These are phyloP conservation scores for Percopsis transmontana DNA, from an alignment of 2,113 vertebrate genomes.

Conservation along the genomic window DNA sequence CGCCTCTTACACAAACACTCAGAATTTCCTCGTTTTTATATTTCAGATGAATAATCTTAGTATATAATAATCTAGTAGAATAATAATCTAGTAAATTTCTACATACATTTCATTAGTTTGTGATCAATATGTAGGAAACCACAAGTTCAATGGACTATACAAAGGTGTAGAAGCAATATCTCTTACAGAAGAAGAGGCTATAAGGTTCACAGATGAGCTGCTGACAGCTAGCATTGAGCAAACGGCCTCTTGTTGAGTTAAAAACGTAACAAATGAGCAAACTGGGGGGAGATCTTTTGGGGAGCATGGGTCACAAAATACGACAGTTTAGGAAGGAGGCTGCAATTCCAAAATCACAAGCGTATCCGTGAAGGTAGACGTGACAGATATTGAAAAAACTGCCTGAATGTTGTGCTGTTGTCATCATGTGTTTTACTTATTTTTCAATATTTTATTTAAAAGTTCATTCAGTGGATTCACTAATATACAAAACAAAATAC, in stretches of 20 bases:
- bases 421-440: not conserved
- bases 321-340: no score
- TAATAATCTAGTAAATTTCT: constrained; percentile 42
- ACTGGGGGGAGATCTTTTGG: no score
- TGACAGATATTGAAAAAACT: not conserved
- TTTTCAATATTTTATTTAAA: no score
- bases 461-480: not conserved
- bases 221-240: constrained; percentile 1
- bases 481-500: constrained; percentile 9
- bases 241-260: constrained; percentile 36
- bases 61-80: no score
- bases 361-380: not conserved
- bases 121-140: constrained; percentile 50
- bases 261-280: not conserved
- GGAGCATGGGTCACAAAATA: no score
- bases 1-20: constrained; percentile 22
- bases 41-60: not conserved
- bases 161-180: constrained; percentile 48
- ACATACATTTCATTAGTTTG: constrained; percentile 45
- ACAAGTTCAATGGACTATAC: constrained; percentile 42
- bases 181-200: constrained; percentile 36
- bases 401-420: constrained; percentile 26
- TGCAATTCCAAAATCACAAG: no score
- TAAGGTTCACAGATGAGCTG: constrained; percentile 19
- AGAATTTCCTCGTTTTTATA: constrained; percentile 8